Conservation (phyloP, 1,140 invertebrate genomes). For the Zophobas atratus region DNA sequence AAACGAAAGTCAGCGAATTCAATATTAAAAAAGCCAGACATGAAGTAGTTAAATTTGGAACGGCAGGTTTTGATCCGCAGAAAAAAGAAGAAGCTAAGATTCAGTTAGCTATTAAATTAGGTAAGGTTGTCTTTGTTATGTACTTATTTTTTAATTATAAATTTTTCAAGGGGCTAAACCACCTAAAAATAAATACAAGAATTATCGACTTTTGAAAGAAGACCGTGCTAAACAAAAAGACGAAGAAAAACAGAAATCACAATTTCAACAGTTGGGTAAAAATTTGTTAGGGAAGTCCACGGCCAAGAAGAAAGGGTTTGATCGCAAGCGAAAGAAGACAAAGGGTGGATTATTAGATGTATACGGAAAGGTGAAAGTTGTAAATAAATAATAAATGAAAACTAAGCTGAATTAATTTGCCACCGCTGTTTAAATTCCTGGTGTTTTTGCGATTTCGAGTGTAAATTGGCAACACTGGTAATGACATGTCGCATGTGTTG, state of each 20-base stretch:
- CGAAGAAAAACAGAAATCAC: conserved; percentile 65
- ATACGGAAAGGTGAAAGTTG: conserved; percentile 66
- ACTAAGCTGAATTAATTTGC: not conserved
- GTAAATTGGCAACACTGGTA: no score
- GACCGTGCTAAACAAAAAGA: conserved; percentile 66
- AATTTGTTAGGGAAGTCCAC: conserved; percentile 68
- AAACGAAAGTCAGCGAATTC: conserved; percentile 66
- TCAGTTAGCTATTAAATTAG: conserved; percentile 74
- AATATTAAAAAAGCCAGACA: conserved; percentile 74
- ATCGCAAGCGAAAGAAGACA: conserved; percentile 58
- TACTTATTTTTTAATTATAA: conserved; percentile 2
- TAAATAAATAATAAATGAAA: conserved; percentile 12
- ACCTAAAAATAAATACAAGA: conserved; percentile 71
- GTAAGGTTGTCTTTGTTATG: conserved; percentile 58
- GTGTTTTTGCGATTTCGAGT: no score
- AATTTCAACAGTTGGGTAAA: conserved; percentile 70
- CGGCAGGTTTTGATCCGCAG: conserved; percentile 72
- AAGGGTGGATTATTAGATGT: conserved; percentile 62
- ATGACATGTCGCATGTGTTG: no score
- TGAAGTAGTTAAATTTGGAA: conserved; percentile 79
- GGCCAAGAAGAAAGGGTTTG: conserved; percentile 68
- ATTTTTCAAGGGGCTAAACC: conserved; percentile 73
- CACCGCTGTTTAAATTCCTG: not conserved
- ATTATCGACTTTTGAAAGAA: conserved; percentile 73
- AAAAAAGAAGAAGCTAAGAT: conserved; percentile 74